phyloP scores from a whole-genome alignment of 1,140 invertebrate species.

The Hirudo medicinalis region DNA sequence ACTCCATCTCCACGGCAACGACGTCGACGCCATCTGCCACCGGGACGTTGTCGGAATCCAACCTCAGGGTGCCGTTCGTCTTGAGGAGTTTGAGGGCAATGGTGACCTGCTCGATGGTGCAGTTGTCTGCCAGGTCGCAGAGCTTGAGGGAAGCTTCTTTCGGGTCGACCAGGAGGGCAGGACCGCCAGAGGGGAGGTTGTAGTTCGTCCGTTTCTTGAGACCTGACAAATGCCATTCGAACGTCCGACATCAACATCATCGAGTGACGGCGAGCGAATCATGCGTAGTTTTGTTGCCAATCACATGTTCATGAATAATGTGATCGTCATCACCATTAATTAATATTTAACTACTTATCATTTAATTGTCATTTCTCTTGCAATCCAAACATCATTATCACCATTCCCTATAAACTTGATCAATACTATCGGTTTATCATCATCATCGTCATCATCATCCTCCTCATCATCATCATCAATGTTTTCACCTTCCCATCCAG shows the following conservation, averaged over 20 bases:
- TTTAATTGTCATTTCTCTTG: too few relatives aligned
- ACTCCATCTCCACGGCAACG: background rate
- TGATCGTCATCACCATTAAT: too few relatives aligned
- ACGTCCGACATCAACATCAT: too few relatives aligned
- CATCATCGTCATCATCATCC: background rate
- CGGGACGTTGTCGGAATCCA: background rate
- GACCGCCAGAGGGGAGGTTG: background rate
- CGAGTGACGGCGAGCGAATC: too few relatives aligned
- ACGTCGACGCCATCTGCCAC: background rate
- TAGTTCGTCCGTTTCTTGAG: background rate
- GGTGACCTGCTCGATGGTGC: conserved; percentile 3
- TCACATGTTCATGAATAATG: too few relatives aligned
- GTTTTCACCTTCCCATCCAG: conserved; percentile 58
- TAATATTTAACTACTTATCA: too few relatives aligned
- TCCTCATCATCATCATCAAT: background rate
- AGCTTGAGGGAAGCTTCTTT: background rate
- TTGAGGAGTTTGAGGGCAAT: background rate
- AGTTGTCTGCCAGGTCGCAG: background rate
- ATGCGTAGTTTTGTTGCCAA: too few relatives aligned
- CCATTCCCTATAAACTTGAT: background rate
- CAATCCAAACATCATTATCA: too few relatives aligned
- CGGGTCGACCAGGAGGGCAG: background rate
- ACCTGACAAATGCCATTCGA: background rate
- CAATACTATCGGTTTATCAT: background rate
- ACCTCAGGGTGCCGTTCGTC: background rate